phyloP scores from a whole-genome alignment of 64 coral and sea anemone genomes.

The Stichodactyla mertensii region DNA sequence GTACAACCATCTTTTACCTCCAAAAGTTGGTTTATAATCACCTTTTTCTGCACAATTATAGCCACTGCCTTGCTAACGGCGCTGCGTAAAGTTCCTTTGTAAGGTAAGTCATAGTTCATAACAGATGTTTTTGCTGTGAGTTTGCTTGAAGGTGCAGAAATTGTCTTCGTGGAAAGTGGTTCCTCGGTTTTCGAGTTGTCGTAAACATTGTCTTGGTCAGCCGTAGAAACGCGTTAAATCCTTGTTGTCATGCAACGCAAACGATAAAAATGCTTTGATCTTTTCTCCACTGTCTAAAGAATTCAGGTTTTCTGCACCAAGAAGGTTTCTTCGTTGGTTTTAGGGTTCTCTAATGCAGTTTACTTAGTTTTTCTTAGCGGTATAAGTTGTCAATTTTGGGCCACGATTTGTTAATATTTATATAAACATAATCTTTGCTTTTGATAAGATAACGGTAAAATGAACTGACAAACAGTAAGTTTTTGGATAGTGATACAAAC shows the following conservation, averaged over 20 bases:
- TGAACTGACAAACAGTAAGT: background rate
- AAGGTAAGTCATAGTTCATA: background rate
- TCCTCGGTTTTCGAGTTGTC: background rate
- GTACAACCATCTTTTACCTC: conserved; percentile 4
- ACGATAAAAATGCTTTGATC: background rate
- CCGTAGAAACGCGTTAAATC: conserved; percentile 6
- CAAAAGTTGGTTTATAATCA: background rate
- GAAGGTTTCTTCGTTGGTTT: background rate
- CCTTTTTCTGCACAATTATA: background rate
- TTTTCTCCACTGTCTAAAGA: background rate
- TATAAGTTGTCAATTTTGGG: background rate
- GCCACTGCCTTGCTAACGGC: background rate
- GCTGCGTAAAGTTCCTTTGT: background rate
- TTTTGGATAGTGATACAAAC: background rate
- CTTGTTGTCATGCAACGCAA: conserved; percentile 18
- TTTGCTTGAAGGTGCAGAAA: conserved; percentile 12
- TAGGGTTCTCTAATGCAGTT: background rate
- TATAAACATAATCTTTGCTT: background rate
- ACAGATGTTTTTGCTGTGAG: background rate
- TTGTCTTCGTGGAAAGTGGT: conserved; percentile 7
- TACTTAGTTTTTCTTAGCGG: background rate
- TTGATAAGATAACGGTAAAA: background rate
- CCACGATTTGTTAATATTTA: background rate
- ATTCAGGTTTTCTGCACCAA: background rate
- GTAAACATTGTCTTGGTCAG: conserved; percentile 14